phyloP scores from a whole-genome alignment of 1,140 invertebrate genomes.

The Zaprionus davidi region DNA sequence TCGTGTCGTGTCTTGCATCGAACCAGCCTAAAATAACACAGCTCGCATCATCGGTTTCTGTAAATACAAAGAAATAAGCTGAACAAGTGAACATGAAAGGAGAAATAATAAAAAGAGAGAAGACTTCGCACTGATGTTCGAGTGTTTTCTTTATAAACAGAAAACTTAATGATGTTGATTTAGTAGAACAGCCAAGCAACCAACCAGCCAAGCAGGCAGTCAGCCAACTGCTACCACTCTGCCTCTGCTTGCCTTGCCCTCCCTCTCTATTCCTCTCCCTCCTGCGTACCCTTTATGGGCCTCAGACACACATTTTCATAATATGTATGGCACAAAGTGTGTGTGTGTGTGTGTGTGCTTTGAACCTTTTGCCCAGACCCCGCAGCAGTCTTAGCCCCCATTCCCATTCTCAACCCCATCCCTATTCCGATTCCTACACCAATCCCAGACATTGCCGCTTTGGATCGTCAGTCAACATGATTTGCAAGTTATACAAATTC shows the following conservation, averaged over 20 bases:
- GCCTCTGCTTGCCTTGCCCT: neutral
- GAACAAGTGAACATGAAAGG: conserved; percentile 44
- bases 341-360: conserved; percentile 47
- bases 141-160: conserved; percentile 83
- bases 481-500: conserved; percentile 81
- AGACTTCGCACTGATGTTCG: conserved; percentile 66
- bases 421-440: neutral
- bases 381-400: neutral
- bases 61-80: conserved; percentile 73
- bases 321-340: conserved; percentile 61
- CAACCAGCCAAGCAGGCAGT: conserved; percentile 16
- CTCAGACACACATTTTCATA: conserved; percentile 61
- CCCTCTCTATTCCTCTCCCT: neutral
- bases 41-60: conserved; percentile 65
- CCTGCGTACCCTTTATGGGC: conserved; percentile 18
- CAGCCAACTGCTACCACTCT: conserved; percentile 38
- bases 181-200: conserved; percentile 65
- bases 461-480: conserved; percentile 74
- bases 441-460: conserved; percentile 19
- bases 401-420: neutral
- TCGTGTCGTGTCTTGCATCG: conserved; percentile 24
- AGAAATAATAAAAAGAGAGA: conserved; percentile 36
- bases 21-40: conserved; percentile 68
- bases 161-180: conserved; percentile 82
- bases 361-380: conserved; percentile 47